These are phyloP conservation scores for Clanis bilineata DNA, from an alignment of 2,888 invertebrate genomes.

Conservation along the genomic window DNA sequence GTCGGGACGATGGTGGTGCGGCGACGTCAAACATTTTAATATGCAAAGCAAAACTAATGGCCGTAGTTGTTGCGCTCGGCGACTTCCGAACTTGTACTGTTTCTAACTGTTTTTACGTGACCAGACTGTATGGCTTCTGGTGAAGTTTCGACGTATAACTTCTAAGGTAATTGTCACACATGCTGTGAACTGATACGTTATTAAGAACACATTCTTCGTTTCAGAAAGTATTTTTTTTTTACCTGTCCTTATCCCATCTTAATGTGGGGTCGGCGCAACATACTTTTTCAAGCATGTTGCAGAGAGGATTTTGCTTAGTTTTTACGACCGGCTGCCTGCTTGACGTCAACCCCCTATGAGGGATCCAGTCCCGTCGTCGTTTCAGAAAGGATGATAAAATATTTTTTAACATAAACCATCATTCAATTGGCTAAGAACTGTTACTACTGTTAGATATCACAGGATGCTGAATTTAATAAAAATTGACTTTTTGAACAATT, in stretches of 20 bases:
- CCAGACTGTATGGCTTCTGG: background rate
- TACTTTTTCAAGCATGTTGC: too few relatives aligned
- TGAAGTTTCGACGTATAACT: background rate
- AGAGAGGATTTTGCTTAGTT: too few relatives aligned
- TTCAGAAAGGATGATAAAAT: too few relatives aligned
- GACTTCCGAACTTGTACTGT: slow-evolving; percentile 2
- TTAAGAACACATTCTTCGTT: background rate
- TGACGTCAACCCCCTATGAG: too few relatives aligned
- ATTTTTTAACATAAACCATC: too few relatives aligned
- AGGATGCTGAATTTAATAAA: too few relatives aligned
- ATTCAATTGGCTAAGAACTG: too few relatives aligned
- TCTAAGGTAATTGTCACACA: background rate
- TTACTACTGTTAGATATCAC: too few relatives aligned
- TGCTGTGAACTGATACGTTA: background rate
- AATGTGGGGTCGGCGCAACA: too few relatives aligned
- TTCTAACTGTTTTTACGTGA: slow-evolving; percentile 13
- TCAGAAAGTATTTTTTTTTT: background rate
- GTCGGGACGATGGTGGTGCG: background rate
- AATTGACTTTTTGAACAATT: too few relatives aligned
- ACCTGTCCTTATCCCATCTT: background rate
- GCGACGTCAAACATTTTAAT: slow-evolving; percentile 27
- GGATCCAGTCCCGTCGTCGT: too few relatives aligned
- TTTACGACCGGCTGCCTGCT: too few relatives aligned
- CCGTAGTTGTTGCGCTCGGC: slow-evolving; percentile 9
- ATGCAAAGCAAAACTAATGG: slow-evolving; percentile 32